Evolutionary conservation across 2,888 invertebrate genomes (phyloP), one percentile per base, ranked within the genome.

Genomic region (Hypolimnas misippus): DNA sequence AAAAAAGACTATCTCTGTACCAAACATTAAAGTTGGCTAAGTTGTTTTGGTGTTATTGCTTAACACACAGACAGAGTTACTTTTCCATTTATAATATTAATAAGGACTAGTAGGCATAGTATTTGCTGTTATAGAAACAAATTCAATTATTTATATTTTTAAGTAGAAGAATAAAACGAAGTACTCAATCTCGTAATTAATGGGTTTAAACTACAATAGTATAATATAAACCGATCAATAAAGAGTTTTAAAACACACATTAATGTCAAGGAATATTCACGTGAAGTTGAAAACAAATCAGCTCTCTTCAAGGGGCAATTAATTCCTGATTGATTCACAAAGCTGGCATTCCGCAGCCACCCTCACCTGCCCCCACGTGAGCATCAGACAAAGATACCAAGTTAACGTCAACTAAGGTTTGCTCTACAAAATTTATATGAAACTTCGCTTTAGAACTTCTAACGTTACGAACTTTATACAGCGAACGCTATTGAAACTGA

Each of bases 251-350:
- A 46, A n/a, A 46, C 44, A 44, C 44, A 44, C 3, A 12, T 44
- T 21, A 12, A 29, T 12, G 1, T n/a, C 25, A 49, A 49, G n/a
- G n/a, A 25, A 25, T 49, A 19, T 25, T 5, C 2, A 49, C 25
- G 49, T 29, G 14, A 29, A 49, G 49, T 49, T 29, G 49, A 49
- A 49, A 69, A 75, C 70, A 75, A 82, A 76, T 81, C 77, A 77
- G 51, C 25, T 44, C 69, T 81, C 76, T 79, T 73, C 71, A 72
- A 79, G 79, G 78, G 81, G 78, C 76, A 87, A 88, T 88, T 87
- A 88, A 86, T 84, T 85, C 83, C 79, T 87, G 87, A 89, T 89
- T 86, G 87, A 87, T 89, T 86, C 83, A 84, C 83, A 89, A 87
- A 85, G 84, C 85, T 82, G 83, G 81, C 68, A 54, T 57, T 69